Conservation (phyloP, 1,140 invertebrate genomes). For the Metaphire vulgaris region DNA sequence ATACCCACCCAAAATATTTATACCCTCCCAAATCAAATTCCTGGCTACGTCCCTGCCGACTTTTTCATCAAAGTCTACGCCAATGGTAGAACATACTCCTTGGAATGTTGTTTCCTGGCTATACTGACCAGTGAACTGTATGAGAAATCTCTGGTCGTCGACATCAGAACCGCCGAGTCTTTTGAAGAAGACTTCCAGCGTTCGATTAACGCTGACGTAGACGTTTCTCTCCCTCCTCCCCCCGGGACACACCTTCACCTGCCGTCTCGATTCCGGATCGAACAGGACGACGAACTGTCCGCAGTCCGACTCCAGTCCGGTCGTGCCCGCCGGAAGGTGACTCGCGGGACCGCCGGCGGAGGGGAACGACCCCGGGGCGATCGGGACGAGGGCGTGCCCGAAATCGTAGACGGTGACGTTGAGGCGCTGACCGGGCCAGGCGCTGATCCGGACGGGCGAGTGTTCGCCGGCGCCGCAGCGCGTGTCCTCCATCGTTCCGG, state of each 20-base stretch:
- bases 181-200: constrained; percentile 5
- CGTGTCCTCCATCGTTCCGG: not conserved
- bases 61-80: no score
- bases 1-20: no score
- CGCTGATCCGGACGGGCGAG: constrained; percentile 15
- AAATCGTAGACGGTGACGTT: constrained; percentile 28
- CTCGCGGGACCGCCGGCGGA: not conserved
- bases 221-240: not conserved
- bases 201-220: constrained; percentile 7
- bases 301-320: not conserved
- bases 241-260: constrained; percentile 11
- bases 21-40: no score
- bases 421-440: constrained; percentile 18
- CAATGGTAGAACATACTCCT: no score
- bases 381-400: not conserved
- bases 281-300: not conserved
- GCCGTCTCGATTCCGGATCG: not conserved
- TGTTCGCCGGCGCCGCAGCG: constrained; percentile 6
- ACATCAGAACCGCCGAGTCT: not conserved
- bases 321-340: not conserved
- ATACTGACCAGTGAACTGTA: not conserved
- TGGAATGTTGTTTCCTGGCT: no score
- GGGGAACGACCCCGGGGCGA: not conserved
- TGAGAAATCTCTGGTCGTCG: not conserved
- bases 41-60: no score